phyloP scores from a whole-genome alignment of 2,888 invertebrate genomes.

The Tineola bisselliella region DNA sequence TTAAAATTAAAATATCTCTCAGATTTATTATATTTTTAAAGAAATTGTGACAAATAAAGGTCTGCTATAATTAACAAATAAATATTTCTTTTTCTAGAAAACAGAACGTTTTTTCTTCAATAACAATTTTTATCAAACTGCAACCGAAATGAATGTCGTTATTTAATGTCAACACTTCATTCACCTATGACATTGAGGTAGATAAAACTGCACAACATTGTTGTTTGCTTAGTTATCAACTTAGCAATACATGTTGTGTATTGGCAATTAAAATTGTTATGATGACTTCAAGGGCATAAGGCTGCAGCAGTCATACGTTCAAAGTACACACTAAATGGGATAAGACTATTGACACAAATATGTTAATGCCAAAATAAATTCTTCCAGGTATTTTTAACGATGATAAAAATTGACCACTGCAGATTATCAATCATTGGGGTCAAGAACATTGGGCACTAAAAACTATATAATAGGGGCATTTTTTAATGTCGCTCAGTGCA shows the following conservation, averaged over 20 bases:
- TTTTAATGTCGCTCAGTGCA: not conserved
- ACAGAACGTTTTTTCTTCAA: not conserved
- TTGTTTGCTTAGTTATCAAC: not conserved
- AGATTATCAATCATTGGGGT: not conserved
- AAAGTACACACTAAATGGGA: no score
- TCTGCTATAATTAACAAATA: not conserved
- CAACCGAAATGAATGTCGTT: not conserved
- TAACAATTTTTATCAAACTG: not conserved
- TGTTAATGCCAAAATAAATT: no score
- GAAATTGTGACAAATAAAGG: no score
- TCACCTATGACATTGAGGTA: conserved; percentile 2
- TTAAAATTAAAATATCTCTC: no score
- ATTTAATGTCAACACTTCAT: not conserved
- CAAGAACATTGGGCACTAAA: conserved; percentile 2
- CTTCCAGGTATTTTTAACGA: not conserved
- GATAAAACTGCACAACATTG: not conserved
- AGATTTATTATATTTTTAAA: no score
- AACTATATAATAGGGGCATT: not conserved
- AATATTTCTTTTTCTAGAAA: not conserved
- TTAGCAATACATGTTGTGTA: not conserved
- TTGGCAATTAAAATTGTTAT: no score
- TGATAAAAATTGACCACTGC: not conserved
- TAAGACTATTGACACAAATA: no score
- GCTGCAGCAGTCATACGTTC: no score
- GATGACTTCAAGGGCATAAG: no score